Evolutionary conservation across 2,797 vertebrate genomes (phyloP), one percentile per base, ranked within the genome.

Genomic region (Coilia nasus): DNA sequence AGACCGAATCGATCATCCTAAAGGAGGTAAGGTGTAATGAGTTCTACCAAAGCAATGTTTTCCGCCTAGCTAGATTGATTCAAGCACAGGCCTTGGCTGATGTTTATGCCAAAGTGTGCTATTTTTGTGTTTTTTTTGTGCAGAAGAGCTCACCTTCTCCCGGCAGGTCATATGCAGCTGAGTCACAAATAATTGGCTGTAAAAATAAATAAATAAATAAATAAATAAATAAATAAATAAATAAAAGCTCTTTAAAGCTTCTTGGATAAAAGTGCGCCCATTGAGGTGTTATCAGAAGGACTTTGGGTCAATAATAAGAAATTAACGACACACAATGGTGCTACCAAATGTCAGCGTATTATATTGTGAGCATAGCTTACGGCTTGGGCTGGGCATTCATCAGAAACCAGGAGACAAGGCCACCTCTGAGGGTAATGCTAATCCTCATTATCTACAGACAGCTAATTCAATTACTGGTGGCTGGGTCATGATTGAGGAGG

Each of bases 391-490:
- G 35, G 14, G 5, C 35, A 78, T 78, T 7, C 15, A 78, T 17
- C 35, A 44, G 71, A 21, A 78, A 85, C 28, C 83, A 54, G 78
- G 57, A 83, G 71, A 47, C 67, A 1, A 31, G 54, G 46, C 75
- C 47, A 50, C 64, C 56, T 31, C 57, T 54, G 54, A 60, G 25
- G 10, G 46, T 71, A 47, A 23, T 9, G 82, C 71, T 87, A 90
- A 89, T 92, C 88, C 84, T 83, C 0, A 57, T 89, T 89, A 86
- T 91, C 88, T 89, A 41, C 87, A 86, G 84, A 85, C 62, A 35
- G 83, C 88, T 91, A 91, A 93, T 93, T 91, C 83, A 90, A 90
- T 93, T 91, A 93, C 85, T 60, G 83, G 83, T 85, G 80, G 2
- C 50, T 59, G 64, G 87, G 64, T 21, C 71, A 78, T 57, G 64